A percentile compares a stretch with the other conserved stretches of the same genome.
Evolutionary conservation across 2,113 vertebrate genomes (phyloP).

Genomic region (Gnathonemus echidnorhynchus): DNA sequence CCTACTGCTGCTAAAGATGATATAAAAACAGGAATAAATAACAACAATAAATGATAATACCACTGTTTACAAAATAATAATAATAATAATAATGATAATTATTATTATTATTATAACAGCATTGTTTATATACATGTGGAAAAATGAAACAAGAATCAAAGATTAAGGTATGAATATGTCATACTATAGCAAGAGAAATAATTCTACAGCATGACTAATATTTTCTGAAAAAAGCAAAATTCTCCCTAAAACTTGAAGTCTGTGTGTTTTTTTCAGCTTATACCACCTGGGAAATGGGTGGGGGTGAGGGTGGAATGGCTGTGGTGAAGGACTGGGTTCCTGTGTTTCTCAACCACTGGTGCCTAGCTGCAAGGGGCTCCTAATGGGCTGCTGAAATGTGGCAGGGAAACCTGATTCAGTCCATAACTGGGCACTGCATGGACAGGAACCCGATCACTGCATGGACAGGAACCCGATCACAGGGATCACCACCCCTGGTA

Average conservation of each 20-base stretch:
- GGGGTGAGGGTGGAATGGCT: background rate
- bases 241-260: background rate
- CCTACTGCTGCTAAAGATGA: conserved; percentile 1
- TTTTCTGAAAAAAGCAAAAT: background rate
- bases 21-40: background rate
- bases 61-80: background rate
- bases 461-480: background rate
- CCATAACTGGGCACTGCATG: background rate
- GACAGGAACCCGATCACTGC: background rate
- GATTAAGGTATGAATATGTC: background rate
- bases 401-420: background rate
- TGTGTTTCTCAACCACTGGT: background rate
- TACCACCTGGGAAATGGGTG: background rate
- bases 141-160: background rate
- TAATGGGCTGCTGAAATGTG: background rate
- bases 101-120: background rate
- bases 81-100: background rate
- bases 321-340: background rate
- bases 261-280: background rate
- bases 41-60: background rate
- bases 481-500: background rate
- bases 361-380: background rate
- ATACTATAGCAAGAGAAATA: background rate
- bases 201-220: background rate
- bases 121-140: background rate